These are phyloP conservation scores for Mythimna impura DNA, from an alignment of 2,888 invertebrate genomes.

Conservation along the genomic window DNA sequence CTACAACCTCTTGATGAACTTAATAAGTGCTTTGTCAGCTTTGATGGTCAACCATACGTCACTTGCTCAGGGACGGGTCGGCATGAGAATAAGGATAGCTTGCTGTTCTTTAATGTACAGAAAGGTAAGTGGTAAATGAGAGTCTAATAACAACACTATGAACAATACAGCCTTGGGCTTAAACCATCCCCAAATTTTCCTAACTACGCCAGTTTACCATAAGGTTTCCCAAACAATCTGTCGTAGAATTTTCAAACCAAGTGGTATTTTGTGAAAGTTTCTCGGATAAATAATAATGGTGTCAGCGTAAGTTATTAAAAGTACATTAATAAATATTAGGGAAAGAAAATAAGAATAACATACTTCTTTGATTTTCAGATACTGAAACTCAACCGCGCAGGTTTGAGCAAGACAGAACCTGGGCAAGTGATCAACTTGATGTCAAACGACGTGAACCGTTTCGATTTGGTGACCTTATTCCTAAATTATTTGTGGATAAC, in stretches of 20 bases:
- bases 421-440: slow-evolving; percentile 96
- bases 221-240: background rate
- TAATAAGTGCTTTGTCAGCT: slow-evolving; percentile 89
- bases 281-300: background rate
- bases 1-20: slow-evolving; percentile 91
- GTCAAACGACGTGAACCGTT: slow-evolving; percentile 96
- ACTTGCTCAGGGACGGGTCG: slow-evolving; percentile 91
- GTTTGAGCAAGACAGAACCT: slow-evolving; percentile 91
- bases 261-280: background rate
- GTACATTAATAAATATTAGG: background rate
- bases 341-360: no score
- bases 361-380: slow-evolving; percentile 74
- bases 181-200: background rate
- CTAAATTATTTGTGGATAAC: slow-evolving; percentile 95
- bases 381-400: slow-evolving; percentile 88
- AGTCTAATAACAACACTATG: background rate
- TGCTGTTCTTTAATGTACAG: slow-evolving; percentile 95
- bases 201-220: background rate
- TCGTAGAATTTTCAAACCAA: background rate
- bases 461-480: slow-evolving; percentile 93
- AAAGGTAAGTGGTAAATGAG: slow-evolving; percentile 90
- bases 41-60: slow-evolving; percentile 92
- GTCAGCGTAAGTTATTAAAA: background rate
- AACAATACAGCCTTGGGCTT: background rate
- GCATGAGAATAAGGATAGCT: slow-evolving; percentile 94